These are phyloP conservation scores for Panthera leo DNA, from an alignment of 2,113 vertebrate species.

Conservation along the genomic window DNA sequence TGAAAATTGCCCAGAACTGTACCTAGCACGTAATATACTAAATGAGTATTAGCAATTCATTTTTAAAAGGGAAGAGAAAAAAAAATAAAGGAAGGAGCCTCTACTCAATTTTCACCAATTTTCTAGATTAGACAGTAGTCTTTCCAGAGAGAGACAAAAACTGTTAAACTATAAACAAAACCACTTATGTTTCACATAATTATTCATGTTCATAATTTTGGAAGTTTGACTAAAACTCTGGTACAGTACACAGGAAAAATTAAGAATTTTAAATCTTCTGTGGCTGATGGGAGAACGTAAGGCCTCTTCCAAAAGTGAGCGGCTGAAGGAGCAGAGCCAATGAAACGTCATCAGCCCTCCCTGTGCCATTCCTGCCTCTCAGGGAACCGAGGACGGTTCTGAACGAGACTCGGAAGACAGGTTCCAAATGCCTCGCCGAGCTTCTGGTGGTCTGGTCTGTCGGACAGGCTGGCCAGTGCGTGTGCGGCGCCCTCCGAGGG, in stretches of 20 bases:
- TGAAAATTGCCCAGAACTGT: not conserved
- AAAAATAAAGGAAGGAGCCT: not conserved
- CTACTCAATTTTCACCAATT: not conserved
- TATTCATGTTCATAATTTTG: slow-evolving; percentile 27
- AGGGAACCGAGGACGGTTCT: not conserved
- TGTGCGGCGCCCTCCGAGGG: not conserved
- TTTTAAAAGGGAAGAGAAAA: not conserved
- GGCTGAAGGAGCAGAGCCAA: not conserved
- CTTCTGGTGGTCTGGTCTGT: not conserved
- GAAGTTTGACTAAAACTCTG: slow-evolving; percentile 41
- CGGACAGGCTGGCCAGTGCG: not conserved
- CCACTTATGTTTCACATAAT: not conserved
- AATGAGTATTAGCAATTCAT: not conserved
- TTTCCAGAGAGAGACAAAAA: not conserved
- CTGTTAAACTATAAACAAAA: slow-evolving; percentile 20
- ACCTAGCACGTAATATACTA: not conserved
- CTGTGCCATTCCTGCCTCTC: not conserved
- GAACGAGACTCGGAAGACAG: not conserved
- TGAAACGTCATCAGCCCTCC: not conserved
- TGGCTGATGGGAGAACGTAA: not conserved
- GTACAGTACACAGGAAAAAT: not conserved
- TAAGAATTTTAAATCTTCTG: not conserved
- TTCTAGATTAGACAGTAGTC: not conserved
- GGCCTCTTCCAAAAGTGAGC: not conserved
- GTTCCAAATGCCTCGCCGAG: not conserved